phyloP scores from a whole-genome alignment of 2,113 vertebrate genomes.

The Sapajus apella region DNA sequence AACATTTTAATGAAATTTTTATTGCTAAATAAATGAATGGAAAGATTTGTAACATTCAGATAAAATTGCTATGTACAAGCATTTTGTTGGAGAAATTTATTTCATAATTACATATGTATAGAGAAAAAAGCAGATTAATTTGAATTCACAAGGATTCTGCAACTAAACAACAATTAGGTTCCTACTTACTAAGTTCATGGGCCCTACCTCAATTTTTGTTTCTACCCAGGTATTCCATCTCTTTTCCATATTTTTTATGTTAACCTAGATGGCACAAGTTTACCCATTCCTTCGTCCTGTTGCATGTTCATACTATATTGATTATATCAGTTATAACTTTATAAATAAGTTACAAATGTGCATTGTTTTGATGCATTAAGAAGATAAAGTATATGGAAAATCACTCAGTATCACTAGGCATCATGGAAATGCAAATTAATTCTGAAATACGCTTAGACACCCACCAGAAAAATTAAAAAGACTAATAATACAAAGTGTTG shows the following conservation, averaged over 20 bases:
- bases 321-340: background rate
- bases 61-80: background rate
- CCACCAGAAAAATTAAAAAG: background rate
- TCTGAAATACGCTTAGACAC: background rate
- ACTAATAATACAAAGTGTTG: background rate
- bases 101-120: background rate
- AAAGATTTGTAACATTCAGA: background rate
- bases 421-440: background rate
- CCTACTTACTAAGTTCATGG: background rate
- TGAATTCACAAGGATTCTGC: conserved; percentile 23
- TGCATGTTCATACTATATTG: background rate
- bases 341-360: background rate
- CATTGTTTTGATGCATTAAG: background rate
- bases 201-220: background rate
- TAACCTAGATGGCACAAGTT: background rate
- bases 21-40: background rate
- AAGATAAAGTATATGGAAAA: background rate
- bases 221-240: background rate
- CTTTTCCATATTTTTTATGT: background rate
- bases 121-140: background rate
- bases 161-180: background rate
- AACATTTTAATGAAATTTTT: background rate
- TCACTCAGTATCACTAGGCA: background rate
- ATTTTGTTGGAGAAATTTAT: background rate
- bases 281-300: background rate